Evolutionary conservation across 2,888 invertebrate genomes (phyloP).

Genomic region (Cryptocephalus moraei): DNA sequence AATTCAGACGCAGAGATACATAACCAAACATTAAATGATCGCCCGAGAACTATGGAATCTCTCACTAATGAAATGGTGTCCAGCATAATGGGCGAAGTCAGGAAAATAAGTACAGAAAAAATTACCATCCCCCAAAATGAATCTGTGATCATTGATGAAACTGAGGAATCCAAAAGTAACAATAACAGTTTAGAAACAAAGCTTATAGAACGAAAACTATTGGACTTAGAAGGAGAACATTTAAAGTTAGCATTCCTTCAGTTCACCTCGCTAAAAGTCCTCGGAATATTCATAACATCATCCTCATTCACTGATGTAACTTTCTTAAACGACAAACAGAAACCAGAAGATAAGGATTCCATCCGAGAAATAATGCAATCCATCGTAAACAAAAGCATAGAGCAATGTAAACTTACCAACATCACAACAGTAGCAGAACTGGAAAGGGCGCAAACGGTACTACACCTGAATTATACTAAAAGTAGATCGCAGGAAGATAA

Average conservation of each 20-base stretch:
- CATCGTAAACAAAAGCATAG: conserved; percentile 39
- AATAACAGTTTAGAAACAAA: conserved; percentile 21
- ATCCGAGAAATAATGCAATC: conserved; percentile 35
- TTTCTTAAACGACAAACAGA: conserved; percentile 37
- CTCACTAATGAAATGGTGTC: conserved; percentile 43
- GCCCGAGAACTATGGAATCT: conserved; percentile 36
- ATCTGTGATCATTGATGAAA: conserved; percentile 9
- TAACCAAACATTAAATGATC: conserved; percentile 9
- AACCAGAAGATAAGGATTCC: conserved; percentile 14
- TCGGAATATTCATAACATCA: conserved; percentile 42
- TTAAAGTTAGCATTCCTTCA: conserved; percentile 44
- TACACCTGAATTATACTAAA: conserved; percentile 36
- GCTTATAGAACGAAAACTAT: conserved; percentile 32
- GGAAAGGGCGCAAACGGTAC: conserved; percentile 40
- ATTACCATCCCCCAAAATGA: conserved; percentile 20
- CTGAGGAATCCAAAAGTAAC: conserved; percentile 3
- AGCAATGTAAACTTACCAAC: conserved; percentile 38
- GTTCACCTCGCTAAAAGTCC: conserved; percentile 45
- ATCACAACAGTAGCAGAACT: conserved; percentile 39
- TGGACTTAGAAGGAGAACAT: conserved; percentile 38
- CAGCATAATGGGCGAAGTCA: conserved; percentile 44
- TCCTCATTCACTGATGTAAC: conserved; percentile 46
- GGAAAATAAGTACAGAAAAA: conserved; percentile 34
- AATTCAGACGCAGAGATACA: conserved; percentile 29
- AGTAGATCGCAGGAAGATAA: conserved; percentile 27